Evolutionary conservation across 1,140 invertebrate species (phyloP).

Genomic region (Paraescarpia echinospica): DNA sequence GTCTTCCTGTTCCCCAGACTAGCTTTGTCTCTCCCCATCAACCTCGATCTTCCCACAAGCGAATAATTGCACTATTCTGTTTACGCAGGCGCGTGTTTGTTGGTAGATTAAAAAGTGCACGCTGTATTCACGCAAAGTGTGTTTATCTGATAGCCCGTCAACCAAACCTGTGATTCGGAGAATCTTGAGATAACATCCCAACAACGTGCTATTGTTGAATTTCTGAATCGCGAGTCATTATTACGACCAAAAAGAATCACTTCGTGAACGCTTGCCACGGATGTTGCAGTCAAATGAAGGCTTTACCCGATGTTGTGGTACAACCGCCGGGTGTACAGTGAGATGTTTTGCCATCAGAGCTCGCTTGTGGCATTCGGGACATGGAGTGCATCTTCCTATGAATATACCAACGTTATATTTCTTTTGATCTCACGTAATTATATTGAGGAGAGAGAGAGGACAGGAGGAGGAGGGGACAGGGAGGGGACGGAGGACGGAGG

Average conservation of each 20-base stretch:
- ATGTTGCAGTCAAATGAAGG: slow-evolving; percentile 35
- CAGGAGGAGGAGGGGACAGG: too few species aligned
- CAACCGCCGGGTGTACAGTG: slow-evolving; percentile 26
- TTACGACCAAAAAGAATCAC: slow-evolving; percentile 30
- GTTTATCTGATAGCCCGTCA: background rate
- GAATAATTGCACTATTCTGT: slow-evolving; percentile 16
- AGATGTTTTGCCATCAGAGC: slow-evolving; percentile 7
- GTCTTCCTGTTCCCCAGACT: background rate
- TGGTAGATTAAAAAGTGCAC: slow-evolving; percentile 23
- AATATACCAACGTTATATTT: background rate
- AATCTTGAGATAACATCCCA: background rate
- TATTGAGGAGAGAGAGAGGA: too few species aligned
- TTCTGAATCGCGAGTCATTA: background rate
- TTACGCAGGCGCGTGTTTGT: slow-evolving; percentile 22
- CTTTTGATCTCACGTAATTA: background rate
- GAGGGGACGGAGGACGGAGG: too few species aligned
- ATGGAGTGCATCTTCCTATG: background rate
- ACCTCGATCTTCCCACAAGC: background rate
- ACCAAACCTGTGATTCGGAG: background rate
- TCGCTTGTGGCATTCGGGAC: slow-evolving; percentile 2
- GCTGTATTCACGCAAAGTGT: background rate
- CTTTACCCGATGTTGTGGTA: slow-evolving; percentile 27
- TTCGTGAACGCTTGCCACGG: slow-evolving; percentile 43
- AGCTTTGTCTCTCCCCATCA: background rate
- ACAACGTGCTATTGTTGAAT: background rate